Percentiles rank a stretch among this genome's conserved stretches.
Evolutionary conservation across 2,888 invertebrate species (phyloP).

Genomic region (Cremastinae sp.): DNA sequence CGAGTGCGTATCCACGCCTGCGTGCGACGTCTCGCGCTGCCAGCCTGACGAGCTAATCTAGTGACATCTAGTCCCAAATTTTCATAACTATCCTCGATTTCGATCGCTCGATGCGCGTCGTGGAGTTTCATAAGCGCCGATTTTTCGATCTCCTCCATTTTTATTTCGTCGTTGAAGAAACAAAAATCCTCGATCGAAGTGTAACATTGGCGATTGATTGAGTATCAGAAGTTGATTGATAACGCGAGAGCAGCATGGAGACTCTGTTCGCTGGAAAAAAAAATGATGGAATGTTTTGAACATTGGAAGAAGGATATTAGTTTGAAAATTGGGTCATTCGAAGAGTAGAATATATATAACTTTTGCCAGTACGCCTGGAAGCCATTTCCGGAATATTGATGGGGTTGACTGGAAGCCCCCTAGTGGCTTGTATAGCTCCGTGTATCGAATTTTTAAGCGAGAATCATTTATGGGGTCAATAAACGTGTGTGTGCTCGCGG

Average conservation of each 20-base stretch:
- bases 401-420: conserved; percentile 32
- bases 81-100: background rate
- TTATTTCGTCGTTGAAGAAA: no score
- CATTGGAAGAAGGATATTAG: conserved; percentile 12
- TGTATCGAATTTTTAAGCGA: conserved; percentile 34
- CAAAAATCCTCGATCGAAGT: no score
- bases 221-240: no score
- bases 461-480: conserved; percentile 28
- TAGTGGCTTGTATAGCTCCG: conserved; percentile 12
- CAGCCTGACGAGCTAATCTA: background rate
- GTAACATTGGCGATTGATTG: no score
- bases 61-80: conserved; percentile 28
- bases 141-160: no score
- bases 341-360: no score
- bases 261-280: no score
- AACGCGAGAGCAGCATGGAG: no score
- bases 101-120: background rate
- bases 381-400: conserved; percentile 53
- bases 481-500: background rate
- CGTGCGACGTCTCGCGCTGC: no score
- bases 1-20: conserved; percentile 30
- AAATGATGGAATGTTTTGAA: no score
- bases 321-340: conserved; percentile 46
- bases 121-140: background rate
- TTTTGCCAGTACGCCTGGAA: conserved; percentile 26